Base-by-base conservation (phyloP, 2,797 vertebrate genomes). In the Cyclopterus lumpus region DNA sequence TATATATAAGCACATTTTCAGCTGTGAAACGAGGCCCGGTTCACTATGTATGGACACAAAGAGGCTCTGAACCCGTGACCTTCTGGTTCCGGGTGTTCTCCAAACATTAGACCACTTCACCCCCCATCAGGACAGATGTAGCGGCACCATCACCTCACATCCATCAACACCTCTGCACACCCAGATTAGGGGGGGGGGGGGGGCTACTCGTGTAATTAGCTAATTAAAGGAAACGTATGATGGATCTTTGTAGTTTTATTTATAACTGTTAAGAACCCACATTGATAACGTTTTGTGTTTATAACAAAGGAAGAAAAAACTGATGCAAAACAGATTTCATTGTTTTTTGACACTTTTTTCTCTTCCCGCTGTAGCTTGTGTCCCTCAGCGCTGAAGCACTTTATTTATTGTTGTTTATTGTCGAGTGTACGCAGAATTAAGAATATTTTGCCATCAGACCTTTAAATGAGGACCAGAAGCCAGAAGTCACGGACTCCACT, bases 111-210 rank as follows among this genome's bases (percentile, higher is more conserved):
- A 55, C 51, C 57, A 40, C 53, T 3, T 24, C 71, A 8, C 32
- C 72, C 46, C 48, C 24, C 71, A 78, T 48, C 51, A 53, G 73
- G 70, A 67, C 84, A 80, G 79, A 84, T 77, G 80, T 58, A 77
- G 71, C 84, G 42, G 58, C 71, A 74, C 63, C 67, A 64, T 83
- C 68, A 87, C 65, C 77, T 74, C 76, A 20, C 80, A 86, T 88
- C 80, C 79, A 86, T 91, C 86, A 89, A 46, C 67, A 69, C 85
- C 84, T 82, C 85, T 59, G 72, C 71, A 55, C 65, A 16, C 18
- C 36, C 71, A 54, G 73, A 85, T 67, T 55, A 7, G 64, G 34
- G 42, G 49, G 61, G n/a, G n/a, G 63, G 32, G 44, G 57, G 9
- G 48, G 51, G 32, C 86, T 30, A 51, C 73, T 76, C 61, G 0